Conservation (phyloP, 2,888 invertebrate species). For the Cecidostiba fungosa region DNA sequence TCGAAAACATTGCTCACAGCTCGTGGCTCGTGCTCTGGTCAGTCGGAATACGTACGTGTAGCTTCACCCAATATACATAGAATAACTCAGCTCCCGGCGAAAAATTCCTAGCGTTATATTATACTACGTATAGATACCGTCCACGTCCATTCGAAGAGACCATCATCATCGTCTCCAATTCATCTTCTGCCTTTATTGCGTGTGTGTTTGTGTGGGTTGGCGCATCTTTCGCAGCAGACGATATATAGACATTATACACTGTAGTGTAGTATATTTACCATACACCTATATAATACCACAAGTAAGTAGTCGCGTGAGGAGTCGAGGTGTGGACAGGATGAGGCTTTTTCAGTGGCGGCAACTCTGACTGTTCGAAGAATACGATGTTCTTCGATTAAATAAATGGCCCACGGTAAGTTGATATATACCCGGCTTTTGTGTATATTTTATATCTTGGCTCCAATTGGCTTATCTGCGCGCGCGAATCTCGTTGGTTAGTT, state of each 20-base stretch:
- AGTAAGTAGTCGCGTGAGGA: neutral
- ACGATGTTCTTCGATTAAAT: conserved; percentile 4
- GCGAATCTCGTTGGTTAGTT: neutral
- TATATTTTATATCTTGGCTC: neutral
- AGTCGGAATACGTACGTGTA: too few species aligned
- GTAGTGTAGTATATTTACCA: too few species aligned
- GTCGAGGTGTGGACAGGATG: conserved; percentile 1
- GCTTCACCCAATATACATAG: neutral
- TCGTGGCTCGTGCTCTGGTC: neutral
- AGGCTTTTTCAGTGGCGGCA: conserved; percentile 27
- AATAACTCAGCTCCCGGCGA: neutral
- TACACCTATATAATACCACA: neutral
- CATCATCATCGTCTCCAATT: neutral
- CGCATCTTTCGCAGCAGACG: conserved; percentile 39
- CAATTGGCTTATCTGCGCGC: neutral
- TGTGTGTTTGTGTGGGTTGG: too few species aligned
- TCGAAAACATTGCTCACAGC: neutral
- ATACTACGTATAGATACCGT: neutral
- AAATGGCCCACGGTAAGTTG: neutral
- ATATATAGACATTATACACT: neutral
- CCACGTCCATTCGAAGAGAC: neutral
- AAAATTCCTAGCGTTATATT: conserved; percentile 6
- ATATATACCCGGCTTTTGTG: too few species aligned
- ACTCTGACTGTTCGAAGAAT: neutral
- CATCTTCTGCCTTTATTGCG: conserved; percentile 17